Base-by-base conservation (phyloP, 2,888 invertebrate species). In the Toxonevra muliebris region DNA sequence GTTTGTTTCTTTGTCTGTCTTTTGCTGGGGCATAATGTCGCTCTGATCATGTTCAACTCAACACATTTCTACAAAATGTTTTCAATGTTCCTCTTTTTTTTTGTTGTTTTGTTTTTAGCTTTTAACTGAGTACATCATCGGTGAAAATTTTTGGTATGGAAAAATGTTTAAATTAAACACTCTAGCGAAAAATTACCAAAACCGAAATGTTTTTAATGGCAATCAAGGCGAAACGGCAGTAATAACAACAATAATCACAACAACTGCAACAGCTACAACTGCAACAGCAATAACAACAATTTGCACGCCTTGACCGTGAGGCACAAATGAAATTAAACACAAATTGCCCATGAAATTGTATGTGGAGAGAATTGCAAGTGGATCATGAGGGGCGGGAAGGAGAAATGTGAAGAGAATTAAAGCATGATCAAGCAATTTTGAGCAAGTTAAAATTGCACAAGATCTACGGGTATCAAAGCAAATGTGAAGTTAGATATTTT, bases 291-390 rank as follows among this genome's bases (percentile, higher is more conserved):
- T 45, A 43, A 19, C 43, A 66, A 55, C 67, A 71, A 73, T 73
- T 74, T 75, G 72, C 74, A 75, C 75, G 74, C 72, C 74, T 73
- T 73, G 73, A 73, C 75, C 74, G 72, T 64, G 67, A 72, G 74
- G 71, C 73, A 69, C 71, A 73, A 73, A 73, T 70, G 71, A 73
- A 75, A 73, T 74, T 75, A 74, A 74, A 70, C 70, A 71, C 71
- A 74, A 75, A 74, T 75, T 72, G 69, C 70, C 72, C 30, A 30
- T 30, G 30, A 30, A 30, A 30, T 30, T 30, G 30, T 30, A 30
- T 30, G 30, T 30, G 30, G 30, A 30, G 30, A 30, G 30, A 30
- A 30, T 30, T 30, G 30, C 30, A 2, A 4, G 30, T 30, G 7
- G 30, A 30, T 30, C 7, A 30, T 30, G 30, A 4, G 7, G 30